Percentiles rank a stretch among this genome's conserved stretches.
Evolutionary conservation across 2,113 vertebrate species (phyloP).

Genomic region (Apistogramma diplotaenia): DNA sequence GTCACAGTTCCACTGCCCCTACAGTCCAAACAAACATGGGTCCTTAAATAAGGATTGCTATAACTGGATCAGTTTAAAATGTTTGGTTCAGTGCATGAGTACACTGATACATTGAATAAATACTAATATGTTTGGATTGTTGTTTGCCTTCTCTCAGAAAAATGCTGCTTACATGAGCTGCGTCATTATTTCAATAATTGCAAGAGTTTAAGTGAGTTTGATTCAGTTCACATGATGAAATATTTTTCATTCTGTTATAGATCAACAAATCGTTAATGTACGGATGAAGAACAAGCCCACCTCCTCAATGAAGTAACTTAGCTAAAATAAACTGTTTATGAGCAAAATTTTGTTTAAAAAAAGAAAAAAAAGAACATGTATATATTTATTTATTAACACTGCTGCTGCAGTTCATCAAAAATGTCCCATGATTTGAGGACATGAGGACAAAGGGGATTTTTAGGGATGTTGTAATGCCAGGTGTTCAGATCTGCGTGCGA

Average conservation of each 20-base stretch:
- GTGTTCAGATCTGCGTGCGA: constrained; percentile 21
- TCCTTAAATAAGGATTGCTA: constrained; percentile 3
- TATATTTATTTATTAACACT: background rate
- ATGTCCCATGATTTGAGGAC: background rate
- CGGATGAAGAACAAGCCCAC: background rate
- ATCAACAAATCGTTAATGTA: background rate
- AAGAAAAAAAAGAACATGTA: no score
- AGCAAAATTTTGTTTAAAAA: background rate
- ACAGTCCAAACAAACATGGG: background rate
- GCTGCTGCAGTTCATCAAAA: background rate
- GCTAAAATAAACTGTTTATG: background rate
- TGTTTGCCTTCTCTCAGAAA: background rate
- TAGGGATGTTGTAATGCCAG: constrained; percentile 14
- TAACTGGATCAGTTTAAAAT: background rate
- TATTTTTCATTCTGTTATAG: background rate
- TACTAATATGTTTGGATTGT: background rate
- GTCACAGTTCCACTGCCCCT: background rate
- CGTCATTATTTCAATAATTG: background rate
- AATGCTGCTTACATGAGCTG: background rate
- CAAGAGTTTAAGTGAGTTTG: background rate
- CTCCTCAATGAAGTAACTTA: background rate
- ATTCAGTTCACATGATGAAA: background rate
- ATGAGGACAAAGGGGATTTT: constrained; percentile 31
- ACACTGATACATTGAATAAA: background rate
- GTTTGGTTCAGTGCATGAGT: background rate